Conservation (phyloP, 1,140 invertebrate genomes). For the Heliconius congener region DNA sequence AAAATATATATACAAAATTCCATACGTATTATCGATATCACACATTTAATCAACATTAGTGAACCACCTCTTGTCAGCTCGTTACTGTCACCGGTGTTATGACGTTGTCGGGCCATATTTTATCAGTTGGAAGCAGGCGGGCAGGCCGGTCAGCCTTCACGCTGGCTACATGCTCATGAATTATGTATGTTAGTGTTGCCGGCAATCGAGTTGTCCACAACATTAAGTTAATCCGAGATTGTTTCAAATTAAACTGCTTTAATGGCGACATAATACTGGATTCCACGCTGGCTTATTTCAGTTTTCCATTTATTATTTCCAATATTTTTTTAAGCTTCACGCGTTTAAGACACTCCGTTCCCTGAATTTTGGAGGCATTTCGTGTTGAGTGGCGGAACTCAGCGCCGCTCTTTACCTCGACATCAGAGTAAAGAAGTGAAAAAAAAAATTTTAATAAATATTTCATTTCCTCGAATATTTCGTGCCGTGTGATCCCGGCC, state of each 20-base stretch:
- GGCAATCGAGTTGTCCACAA: slow-evolving; percentile 18
- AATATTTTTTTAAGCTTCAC: too few relatives aligned
- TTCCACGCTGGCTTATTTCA: neutral
- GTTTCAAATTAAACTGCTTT: slow-evolving; percentile 22
- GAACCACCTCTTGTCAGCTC: slow-evolving; percentile 7
- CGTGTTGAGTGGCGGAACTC: too few relatives aligned
- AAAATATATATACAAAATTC: too few relatives aligned
- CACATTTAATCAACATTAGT: neutral
- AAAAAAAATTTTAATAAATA: too few relatives aligned
- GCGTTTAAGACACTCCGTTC: too few relatives aligned
- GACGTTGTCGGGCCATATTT: neutral
- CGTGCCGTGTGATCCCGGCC: too few relatives aligned
- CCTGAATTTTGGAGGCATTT: too few relatives aligned
- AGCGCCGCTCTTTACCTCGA: too few relatives aligned
- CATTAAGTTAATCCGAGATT: slow-evolving; percentile 26
- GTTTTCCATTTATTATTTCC: too few relatives aligned
- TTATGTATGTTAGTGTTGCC: slow-evolving; percentile 20
- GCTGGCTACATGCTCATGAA: slow-evolving; percentile 28
- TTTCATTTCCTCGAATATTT: too few relatives aligned
- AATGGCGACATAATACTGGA: slow-evolving; percentile 10
- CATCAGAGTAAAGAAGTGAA: too few relatives aligned
- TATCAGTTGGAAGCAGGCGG: slow-evolving; percentile 18
- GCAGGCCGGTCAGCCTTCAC: slow-evolving; percentile 12
- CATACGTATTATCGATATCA: neutral
- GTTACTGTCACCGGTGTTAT: slow-evolving; percentile 11